Evolutionary conservation across 2,888 invertebrate genomes (phyloP).

Genomic region (Meliscaeva auricollis): DNA sequence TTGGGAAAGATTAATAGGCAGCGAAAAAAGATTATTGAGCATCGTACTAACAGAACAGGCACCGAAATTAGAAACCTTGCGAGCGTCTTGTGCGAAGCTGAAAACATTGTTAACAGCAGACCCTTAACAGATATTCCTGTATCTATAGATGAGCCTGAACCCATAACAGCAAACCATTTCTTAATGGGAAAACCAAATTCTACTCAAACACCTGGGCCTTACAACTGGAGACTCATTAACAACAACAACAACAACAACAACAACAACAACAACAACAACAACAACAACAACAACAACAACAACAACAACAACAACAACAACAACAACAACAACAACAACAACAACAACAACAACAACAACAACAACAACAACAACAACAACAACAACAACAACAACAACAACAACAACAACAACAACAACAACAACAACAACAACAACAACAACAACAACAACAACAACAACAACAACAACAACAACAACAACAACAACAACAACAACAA

Average conservation of each 20-base stretch:
- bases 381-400: slow-evolving; percentile 4
- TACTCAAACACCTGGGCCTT: slow-evolving; percentile 8
- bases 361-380: slow-evolving; percentile 4
- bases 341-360: slow-evolving; percentile 1
- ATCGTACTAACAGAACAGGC: not conserved
- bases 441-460: not conserved
- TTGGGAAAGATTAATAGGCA: slow-evolving; percentile 21
- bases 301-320: slow-evolving; percentile 4
- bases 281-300: slow-evolving; percentile 2
- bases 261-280: not conserved
- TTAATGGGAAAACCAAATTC: not conserved
- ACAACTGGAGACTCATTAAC: too few relatives aligned
- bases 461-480: slow-evolving; percentile 1
- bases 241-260: slow-evolving; percentile 1
- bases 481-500: not conserved
- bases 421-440: slow-evolving; percentile 1
- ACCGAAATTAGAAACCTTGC: slow-evolving; percentile 12
- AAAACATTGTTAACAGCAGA: slow-evolving; percentile 6
- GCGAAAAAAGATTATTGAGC: not conserved
- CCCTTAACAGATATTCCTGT: slow-evolving; percentile 9
- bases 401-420: slow-evolving; percentile 4
- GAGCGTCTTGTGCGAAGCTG: slow-evolving; percentile 9
- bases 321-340: not conserved
- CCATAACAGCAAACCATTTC: slow-evolving; percentile 12
- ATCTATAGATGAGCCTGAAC: not conserved